Evolutionary conservation across 2,888 invertebrate genomes (phyloP).

Genomic region (Tiphia femorata): DNA sequence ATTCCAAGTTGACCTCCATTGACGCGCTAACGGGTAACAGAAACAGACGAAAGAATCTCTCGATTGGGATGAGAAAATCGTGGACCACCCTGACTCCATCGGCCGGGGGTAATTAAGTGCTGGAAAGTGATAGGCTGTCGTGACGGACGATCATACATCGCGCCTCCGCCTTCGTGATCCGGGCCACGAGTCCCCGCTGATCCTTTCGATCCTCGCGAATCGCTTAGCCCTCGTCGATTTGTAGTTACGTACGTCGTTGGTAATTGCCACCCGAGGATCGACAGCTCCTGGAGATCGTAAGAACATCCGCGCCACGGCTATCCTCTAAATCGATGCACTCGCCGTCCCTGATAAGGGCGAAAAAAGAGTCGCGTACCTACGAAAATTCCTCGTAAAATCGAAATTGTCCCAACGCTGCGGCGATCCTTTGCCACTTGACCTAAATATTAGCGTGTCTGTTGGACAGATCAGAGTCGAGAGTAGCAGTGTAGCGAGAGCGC

Average conservation of each 20-base stretch:
- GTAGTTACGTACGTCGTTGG: conserved; percentile 14
- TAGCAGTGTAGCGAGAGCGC: no score
- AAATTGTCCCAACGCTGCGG: no score
- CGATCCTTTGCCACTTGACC: no score
- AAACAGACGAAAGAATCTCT: not conserved
- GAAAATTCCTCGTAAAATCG: no score
- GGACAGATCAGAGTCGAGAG: no score
- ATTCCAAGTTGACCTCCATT: no score
- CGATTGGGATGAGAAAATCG: conserved; percentile 33
- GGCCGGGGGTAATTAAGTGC: conserved; percentile 58
- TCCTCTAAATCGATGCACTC: not conserved
- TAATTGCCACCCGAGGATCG: conserved; percentile 25
- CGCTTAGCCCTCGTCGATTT: conserved; percentile 41
- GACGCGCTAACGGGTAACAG: conserved; percentile 32
- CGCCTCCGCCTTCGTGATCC: conserved; percentile 54
- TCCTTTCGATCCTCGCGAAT: conserved; percentile 45
- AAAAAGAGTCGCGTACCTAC: not conserved
- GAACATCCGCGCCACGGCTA: not conserved
- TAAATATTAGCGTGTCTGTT: no score
- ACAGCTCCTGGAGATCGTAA: conserved; percentile 14
- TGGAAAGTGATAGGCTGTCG: conserved; percentile 56
- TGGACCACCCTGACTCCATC: conserved; percentile 59
- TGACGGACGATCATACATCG: conserved; percentile 58
- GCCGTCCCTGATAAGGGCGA: not conserved
- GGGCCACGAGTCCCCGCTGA: conserved; percentile 50